These are phyloP conservation scores for Erynnis tages DNA, from an alignment of 2,888 invertebrate species.

Conservation along the genomic window DNA sequence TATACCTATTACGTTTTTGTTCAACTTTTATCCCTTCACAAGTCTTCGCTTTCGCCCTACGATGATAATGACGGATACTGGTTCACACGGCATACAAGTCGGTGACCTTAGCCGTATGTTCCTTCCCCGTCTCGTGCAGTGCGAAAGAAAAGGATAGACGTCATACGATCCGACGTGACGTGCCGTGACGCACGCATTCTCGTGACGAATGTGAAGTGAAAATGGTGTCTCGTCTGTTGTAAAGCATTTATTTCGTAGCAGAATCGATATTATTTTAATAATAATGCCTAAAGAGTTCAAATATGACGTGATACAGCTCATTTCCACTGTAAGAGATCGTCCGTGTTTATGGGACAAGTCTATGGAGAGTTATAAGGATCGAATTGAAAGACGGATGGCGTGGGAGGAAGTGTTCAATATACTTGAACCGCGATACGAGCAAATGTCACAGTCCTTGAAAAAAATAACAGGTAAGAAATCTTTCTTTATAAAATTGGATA, in stretches of 20 bases:
- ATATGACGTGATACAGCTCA: slow-evolving; percentile 58
- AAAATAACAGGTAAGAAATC: slow-evolving; percentile 52
- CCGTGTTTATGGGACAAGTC: slow-evolving; percentile 70
- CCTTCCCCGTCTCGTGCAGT: slow-evolving; percentile 39
- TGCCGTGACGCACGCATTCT: slow-evolving; percentile 48
- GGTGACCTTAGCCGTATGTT: slow-evolving; percentile 51
- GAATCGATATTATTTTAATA: too few species aligned
- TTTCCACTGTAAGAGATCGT: slow-evolving; percentile 51
- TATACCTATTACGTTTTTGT: too few species aligned
- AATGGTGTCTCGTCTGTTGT: too few species aligned
- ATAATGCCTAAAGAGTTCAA: slow-evolving; percentile 60
- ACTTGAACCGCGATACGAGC: slow-evolving; percentile 57
- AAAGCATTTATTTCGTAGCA: too few species aligned
- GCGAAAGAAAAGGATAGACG: slow-evolving; percentile 41
- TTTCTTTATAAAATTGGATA: slow-evolving; percentile 13
- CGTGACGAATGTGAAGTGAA: slow-evolving; percentile 51
- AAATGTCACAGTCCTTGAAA: slow-evolving; percentile 57
- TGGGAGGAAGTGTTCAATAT: slow-evolving; percentile 66
- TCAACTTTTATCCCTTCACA: background rate
- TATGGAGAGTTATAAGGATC: slow-evolving; percentile 66
- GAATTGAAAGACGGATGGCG: slow-evolving; percentile 57
- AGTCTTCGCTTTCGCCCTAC: background rate
- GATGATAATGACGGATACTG: slow-evolving; percentile 38
- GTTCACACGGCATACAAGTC: slow-evolving; percentile 43
- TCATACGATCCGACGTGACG: slow-evolving; percentile 60